Evolutionary conservation across 2,797 vertebrate species (phyloP), one percentile per base, ranked within the genome.

Genomic region (Odontamblyopus lacepedii): DNA sequence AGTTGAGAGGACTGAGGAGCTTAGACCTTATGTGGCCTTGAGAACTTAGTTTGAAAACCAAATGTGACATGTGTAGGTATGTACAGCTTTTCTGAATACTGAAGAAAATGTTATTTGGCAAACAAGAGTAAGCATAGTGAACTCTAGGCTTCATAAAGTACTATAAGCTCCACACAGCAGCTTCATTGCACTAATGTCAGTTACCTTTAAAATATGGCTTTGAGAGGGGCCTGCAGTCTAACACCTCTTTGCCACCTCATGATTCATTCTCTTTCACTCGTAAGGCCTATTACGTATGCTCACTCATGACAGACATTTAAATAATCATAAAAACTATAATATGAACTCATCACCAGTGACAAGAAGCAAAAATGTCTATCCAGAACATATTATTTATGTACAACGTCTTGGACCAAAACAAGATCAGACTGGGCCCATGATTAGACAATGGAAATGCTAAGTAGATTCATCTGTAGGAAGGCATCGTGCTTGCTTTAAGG

Each of bases 161-260:
- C 75, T 69, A 60, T n/a, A 48, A 79, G 67, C 27, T 23, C 23
- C 23, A 23, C 7, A 72, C 59, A 50, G 48, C 57, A 73, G 74
- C 38, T 0, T 48, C 44, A 55, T 62, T 53, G 69, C 70, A 70
- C 77, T 48, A 64, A 65, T 51, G 68, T 67, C 69, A 51, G 65
- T 41, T 59, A 67, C 69, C 70, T 72, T 74, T 56, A 71, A 75
- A 84, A 83, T 90, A 91, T 89, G 88, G 87, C 89, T 89, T 90
- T 73, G 63, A 59, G 16, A 15, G 65, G 74, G 18, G 61, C 67
- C 63, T 11, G 56, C 12, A 73, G 68, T 65, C 77, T 32, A 74
- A 73, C 70, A 16, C 27, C 63, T 70, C 76, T 13, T 68, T 41
- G 57, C 59, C 2, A 44, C 75, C 48, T 71, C 57, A 18, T 60